phyloP scores from a whole-genome alignment of 2,888 invertebrate species.

The Dyspetes luteomarginatus region DNA sequence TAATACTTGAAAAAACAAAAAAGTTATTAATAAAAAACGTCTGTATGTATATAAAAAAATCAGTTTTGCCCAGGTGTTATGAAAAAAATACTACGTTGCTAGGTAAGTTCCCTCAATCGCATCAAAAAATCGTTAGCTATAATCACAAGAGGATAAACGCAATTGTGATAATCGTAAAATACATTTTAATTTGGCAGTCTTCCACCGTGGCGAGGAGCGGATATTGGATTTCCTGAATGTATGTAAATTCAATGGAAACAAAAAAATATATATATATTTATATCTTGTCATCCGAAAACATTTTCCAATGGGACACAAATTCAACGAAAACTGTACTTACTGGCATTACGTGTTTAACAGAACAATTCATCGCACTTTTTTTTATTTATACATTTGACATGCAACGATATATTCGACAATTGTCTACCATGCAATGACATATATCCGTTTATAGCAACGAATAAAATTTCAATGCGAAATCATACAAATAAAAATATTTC shows the following conservation, averaged over 20 bases:
- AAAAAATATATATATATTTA: not conserved
- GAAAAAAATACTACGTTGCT: constrained; percentile 13
- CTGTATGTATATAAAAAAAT: not conserved
- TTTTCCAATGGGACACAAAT: not conserved
- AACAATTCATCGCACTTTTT: constrained; percentile 23
- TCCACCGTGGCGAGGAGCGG: constrained; percentile 41
- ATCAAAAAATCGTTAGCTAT: constrained; percentile 12
- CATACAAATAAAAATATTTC: not conserved
- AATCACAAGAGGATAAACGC: constrained; percentile 10
- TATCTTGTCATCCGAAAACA: constrained; percentile 14
- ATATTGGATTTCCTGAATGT: constrained; percentile 31
- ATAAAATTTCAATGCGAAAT: constrained; percentile 7
- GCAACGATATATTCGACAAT: constrained; percentile 34
- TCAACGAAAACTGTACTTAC: constrained; percentile 24
- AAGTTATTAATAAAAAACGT: too few species aligned
- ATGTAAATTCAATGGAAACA: too few species aligned
- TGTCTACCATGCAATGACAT: constrained; percentile 54
- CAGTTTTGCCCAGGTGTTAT: not conserved
- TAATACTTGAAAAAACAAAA: too few species aligned
- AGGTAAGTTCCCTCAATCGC: constrained; percentile 23
- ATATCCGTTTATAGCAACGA: not conserved
- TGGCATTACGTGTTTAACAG: not conserved
- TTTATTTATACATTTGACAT: constrained; percentile 28
- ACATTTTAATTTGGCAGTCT: constrained; percentile 37
- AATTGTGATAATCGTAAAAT: constrained; percentile 28